Evolutionary conservation across 2,113 vertebrate genomes (phyloP).

Genomic region (Manacus vitellinus): DNA sequence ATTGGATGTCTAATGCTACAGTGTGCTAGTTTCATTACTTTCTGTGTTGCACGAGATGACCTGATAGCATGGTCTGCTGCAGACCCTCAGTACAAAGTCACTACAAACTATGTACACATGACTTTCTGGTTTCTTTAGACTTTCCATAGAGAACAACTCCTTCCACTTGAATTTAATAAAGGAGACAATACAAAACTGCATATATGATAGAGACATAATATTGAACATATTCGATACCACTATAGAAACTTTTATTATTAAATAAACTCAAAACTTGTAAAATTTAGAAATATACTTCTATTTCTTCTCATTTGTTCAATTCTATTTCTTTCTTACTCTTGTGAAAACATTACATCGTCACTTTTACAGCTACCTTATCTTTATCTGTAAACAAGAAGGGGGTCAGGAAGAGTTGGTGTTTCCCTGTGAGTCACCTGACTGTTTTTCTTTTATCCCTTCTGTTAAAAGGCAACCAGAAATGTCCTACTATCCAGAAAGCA

Average conservation of each 20-base stretch:
- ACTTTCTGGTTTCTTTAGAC: neutral
- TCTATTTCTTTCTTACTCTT: neutral
- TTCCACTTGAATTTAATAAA: neutral
- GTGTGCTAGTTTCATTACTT: neutral
- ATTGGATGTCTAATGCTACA: too few relatives aligned
- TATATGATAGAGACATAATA: neutral
- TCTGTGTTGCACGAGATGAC: neutral
- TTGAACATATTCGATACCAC: neutral
- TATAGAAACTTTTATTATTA: neutral
- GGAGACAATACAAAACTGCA: neutral
- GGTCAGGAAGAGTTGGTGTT: neutral
- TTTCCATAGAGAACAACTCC: neutral
- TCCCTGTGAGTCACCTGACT: neutral
- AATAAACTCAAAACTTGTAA: neutral
- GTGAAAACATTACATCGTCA: neutral
- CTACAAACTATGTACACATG: neutral
- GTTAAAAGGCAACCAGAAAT: neutral
- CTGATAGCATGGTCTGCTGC: neutral
- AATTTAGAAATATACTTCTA: neutral
- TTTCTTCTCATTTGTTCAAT: neutral
- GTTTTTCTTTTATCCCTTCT: neutral
- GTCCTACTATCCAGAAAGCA: neutral
- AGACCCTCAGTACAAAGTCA: neutral
- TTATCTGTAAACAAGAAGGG: constrained; percentile 5
- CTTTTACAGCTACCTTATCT: neutral